These are phyloP conservation scores for Stegostoma tigrinum DNA, from an alignment of 2,113 vertebrate species.

Conservation along the genomic window DNA sequence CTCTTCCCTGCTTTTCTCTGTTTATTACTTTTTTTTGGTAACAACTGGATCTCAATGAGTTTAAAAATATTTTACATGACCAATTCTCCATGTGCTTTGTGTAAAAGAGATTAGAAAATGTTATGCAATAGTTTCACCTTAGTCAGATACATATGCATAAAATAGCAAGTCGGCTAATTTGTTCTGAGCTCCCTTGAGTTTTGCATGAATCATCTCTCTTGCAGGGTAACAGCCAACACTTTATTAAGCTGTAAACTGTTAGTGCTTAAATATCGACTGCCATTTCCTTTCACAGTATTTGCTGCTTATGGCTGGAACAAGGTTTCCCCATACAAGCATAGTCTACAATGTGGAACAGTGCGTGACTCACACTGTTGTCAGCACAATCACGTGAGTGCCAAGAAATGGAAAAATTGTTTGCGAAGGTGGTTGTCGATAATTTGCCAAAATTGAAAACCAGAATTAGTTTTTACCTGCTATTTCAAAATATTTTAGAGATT, in stretches of 20 bases:
- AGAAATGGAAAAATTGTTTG: not conserved
- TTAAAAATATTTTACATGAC: not conserved
- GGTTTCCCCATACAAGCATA: not conserved
- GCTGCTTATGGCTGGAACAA: not conserved
- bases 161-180: not conserved
- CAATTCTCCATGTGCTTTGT: not conserved
- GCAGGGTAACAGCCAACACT: not conserved
- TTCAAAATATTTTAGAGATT: not conserved
- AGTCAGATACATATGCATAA: not conserved
- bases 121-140: not conserved
- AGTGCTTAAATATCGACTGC: not conserved
- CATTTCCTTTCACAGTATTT: not conserved
- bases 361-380: not conserved
- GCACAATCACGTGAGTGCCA: not conserved
- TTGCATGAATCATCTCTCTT: not conserved
- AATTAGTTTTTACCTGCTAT: not conserved
- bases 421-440: not conserved
- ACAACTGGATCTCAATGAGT: not conserved
- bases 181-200: not conserved
- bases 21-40: not conserved
- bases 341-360: not conserved
- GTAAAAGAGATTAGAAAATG: constrained; percentile 2
- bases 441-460: not conserved
- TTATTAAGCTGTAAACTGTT: not conserved
- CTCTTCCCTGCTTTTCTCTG: not conserved